phyloP scores from a whole-genome alignment of 2,888 invertebrate genomes.

The Pseudanteris insignis region DNA sequence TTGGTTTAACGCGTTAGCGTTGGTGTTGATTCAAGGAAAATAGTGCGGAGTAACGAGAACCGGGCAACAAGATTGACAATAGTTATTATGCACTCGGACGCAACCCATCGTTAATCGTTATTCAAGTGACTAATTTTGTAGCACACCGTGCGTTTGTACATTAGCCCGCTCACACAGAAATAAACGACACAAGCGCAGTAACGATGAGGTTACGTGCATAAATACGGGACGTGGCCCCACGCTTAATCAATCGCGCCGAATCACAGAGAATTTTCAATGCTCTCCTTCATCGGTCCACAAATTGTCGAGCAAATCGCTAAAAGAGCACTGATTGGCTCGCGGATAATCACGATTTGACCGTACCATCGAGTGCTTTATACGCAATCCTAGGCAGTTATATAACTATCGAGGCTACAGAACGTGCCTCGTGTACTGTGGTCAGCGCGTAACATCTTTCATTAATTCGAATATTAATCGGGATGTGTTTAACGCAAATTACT shows the following conservation, averaged over 20 bases:
- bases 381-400: conserved; percentile 28
- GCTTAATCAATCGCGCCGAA: conserved; percentile 56
- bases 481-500: too few relatives aligned
- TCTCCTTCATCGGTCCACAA: conserved; percentile 38
- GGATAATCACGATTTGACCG: conserved; percentile 43
- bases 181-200: conserved; percentile 52
- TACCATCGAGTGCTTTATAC: conserved; percentile 28
- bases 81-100: conserved; percentile 44
- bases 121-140: conserved; percentile 46
- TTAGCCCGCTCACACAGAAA: conserved; percentile 44
- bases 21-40: conserved; percentile 43
- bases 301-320: conserved; percentile 43
- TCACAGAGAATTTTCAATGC: conserved; percentile 50
- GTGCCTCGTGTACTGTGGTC: too few relatives aligned
- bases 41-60: conserved; percentile 33
- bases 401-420: conserved; percentile 26
- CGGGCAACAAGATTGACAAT: conserved; percentile 45
- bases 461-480: too few relatives aligned
- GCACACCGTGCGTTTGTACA: conserved; percentile 40
- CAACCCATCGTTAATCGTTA: conserved; percentile 45
- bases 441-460: too few relatives aligned
- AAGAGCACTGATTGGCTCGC: conserved; percentile 40
- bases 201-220: conserved; percentile 57
- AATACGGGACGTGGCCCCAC: conserved; percentile 53
- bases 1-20: conserved; percentile 12